Percentiles rank a stretch among this genome's conserved stretches.
phyloP scores from a whole-genome alignment of 1,140 invertebrate species.

The Brachionus paranguensis region DNA sequence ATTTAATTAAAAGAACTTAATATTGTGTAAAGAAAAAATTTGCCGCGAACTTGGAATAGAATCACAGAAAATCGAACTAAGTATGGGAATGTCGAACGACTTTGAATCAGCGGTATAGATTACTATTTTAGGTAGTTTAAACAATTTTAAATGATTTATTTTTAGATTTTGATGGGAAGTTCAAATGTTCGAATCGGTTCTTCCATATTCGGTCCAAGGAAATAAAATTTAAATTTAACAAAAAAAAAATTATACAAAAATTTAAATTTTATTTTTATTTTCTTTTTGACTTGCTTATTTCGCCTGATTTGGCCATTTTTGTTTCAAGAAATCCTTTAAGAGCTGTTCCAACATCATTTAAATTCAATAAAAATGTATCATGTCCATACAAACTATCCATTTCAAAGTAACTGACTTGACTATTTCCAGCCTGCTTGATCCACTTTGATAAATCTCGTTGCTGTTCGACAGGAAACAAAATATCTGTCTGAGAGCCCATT shows the following conservation, averaged over 20 bases:
- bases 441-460: conserved; percentile 48
- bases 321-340: conserved; percentile 45
- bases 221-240: background rate
- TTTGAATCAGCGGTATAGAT: conserved; percentile 81
- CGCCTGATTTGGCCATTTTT: background rate
- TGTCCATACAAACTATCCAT: conserved; percentile 54
- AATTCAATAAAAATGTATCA: conserved; percentile 55
- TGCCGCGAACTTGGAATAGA: conserved; percentile 65
- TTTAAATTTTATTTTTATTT: background rate
- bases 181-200: conserved; percentile 79
- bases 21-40: conserved; percentile 66
- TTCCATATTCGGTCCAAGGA: conserved; percentile 74
- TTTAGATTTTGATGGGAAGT: conserved; percentile 76
- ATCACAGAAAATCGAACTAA: conserved; percentile 69
- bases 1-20: conserved; percentile 58
- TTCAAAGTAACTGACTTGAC: conserved; percentile 53
- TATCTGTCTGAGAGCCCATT: conserved; percentile 54
- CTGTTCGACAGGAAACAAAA: conserved; percentile 54
- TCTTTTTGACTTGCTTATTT: background rate
- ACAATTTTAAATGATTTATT: no score
- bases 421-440: conserved; percentile 50
- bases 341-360: conserved; percentile 53
- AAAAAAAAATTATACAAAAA: background rate
- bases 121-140: no score
- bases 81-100: conserved; percentile 98